Percentiles rank a stretch among this genome's conserved stretches.
Conservation (phyloP, 2,797 vertebrate species). For the Phylloscopus collybita region DNA sequence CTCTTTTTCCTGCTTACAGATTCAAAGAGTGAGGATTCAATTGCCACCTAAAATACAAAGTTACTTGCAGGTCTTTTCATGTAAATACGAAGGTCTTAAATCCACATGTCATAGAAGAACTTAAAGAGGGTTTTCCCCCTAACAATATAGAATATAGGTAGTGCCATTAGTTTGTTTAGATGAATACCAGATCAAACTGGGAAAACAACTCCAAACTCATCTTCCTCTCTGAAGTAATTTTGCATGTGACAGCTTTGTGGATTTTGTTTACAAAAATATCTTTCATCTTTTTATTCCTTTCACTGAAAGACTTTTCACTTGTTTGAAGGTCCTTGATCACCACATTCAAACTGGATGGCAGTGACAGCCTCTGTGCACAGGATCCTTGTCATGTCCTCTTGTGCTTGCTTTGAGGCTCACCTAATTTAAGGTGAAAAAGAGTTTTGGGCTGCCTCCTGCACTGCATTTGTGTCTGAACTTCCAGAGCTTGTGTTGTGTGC, state of each 20-base stretch:
- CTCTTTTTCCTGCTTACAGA: not conserved
- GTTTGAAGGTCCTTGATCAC: slow-evolving; percentile 43
- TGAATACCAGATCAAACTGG: slow-evolving; percentile 6
- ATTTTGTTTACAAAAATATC: slow-evolving; percentile 19
- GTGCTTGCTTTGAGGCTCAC: slow-evolving; percentile 15
- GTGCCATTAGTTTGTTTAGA: not conserved
- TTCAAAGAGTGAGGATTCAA: not conserved
- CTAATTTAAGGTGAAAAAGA: not conserved
- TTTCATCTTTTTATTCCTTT: slow-evolving; percentile 52
- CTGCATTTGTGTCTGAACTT: not conserved
- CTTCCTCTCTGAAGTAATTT: not conserved
- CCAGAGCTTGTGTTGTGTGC: not conserved
- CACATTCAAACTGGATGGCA: not conserved
- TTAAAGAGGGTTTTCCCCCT: not conserved
- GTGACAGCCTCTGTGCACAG: not conserved
- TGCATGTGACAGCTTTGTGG: not conserved
- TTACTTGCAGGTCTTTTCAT: not conserved
- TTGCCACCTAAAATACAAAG: not conserved
- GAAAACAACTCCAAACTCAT: not conserved
- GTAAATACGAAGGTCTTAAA: not conserved
- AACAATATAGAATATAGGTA: not conserved
- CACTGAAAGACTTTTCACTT: not conserved
- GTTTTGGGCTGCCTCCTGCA: not conserved
- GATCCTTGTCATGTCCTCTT: not conserved
- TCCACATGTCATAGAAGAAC: not conserved